Percentiles rank a stretch among this genome's conserved stretches.
These are phyloP conservation scores for Leptinotarsa defecta DNA, from an alignment of 1,140 invertebrate species.

Conservation along the genomic window DNA sequence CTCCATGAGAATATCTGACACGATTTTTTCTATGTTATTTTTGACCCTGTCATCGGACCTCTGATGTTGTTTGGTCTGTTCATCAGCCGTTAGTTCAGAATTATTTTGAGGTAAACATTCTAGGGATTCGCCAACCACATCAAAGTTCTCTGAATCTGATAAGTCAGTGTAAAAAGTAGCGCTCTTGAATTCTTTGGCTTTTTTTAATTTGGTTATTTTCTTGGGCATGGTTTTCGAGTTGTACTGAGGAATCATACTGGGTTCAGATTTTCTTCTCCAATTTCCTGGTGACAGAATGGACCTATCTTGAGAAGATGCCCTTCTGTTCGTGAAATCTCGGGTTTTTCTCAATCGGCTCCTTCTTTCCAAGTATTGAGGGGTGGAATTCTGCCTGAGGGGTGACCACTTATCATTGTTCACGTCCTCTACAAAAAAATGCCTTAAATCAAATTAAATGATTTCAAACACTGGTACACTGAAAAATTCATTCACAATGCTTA, in stretches of 20 bases:
- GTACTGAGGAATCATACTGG: constrained; percentile 61
- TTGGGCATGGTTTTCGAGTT: constrained; percentile 70
- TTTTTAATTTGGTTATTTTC: constrained; percentile 68
- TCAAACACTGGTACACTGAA: no score
- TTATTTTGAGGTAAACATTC: constrained; percentile 59
- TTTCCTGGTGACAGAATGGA: constrained; percentile 62
- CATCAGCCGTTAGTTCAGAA: constrained; percentile 24
- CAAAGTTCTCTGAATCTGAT: constrained; percentile 62
- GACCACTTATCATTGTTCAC: constrained; percentile 52
- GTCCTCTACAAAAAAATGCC: constrained; percentile 39
- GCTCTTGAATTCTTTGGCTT: constrained; percentile 61
- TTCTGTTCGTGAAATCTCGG: constrained; percentile 46
- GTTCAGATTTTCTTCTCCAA: constrained; percentile 75
- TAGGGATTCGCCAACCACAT: constrained; percentile 66
- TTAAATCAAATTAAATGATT: no score
- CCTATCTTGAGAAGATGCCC: constrained; percentile 50
- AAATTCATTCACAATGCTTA: no score
- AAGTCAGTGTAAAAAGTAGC: constrained; percentile 71
- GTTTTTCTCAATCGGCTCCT: constrained; percentile 55
- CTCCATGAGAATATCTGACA: constrained; percentile 81
- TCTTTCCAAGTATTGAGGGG: constrained; percentile 89
- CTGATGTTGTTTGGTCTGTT: constrained; percentile 32
- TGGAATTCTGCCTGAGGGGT: constrained; percentile 75
- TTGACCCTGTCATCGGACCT: constrained; percentile 35
- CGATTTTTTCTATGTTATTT: constrained; percentile 74